Evolutionary conservation across 2,888 invertebrate species (phyloP).

Genomic region (Sminthurinus aureus): DNA sequence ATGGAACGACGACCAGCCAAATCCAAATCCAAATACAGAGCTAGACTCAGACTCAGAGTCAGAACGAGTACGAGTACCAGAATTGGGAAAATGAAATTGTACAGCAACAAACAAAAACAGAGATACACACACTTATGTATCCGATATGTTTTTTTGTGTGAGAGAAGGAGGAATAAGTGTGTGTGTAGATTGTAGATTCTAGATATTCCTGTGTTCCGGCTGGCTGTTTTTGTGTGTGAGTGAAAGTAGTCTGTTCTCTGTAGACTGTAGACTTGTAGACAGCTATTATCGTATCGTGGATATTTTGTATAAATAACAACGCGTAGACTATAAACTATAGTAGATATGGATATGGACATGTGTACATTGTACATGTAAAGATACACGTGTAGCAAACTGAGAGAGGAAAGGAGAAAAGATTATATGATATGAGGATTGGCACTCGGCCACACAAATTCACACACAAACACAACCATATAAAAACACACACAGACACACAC

Average conservation of each 20-base stretch:
- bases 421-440: constrained; percentile 23
- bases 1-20: constrained; percentile 8
- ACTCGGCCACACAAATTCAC: constrained; percentile 25
- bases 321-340: not conserved
- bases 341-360: not conserved
- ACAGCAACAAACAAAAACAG: not conserved
- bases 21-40: too few relatives aligned
- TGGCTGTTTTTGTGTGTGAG: too few relatives aligned
- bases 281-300: not conserved
- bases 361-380: too few relatives aligned
- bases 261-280: not conserved
- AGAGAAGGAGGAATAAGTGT: too few relatives aligned
- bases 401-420: not conserved
- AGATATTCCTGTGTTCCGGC: too few relatives aligned
- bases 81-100: not conserved
- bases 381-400: too few relatives aligned
- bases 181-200: not conserved
- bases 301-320: not conserved
- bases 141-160: too few relatives aligned
- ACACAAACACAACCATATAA: not conserved
- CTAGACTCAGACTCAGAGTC: too few relatives aligned
- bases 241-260: too few relatives aligned
- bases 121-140: too few relatives aligned
- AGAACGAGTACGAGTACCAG: too few relatives aligned
- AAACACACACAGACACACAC: not conserved